A percentile compares a stretch with the other conserved stretches of the same genome.
phyloP scores from a whole-genome alignment of 2,888 invertebrate species.

The Drosophila histrio region DNA sequence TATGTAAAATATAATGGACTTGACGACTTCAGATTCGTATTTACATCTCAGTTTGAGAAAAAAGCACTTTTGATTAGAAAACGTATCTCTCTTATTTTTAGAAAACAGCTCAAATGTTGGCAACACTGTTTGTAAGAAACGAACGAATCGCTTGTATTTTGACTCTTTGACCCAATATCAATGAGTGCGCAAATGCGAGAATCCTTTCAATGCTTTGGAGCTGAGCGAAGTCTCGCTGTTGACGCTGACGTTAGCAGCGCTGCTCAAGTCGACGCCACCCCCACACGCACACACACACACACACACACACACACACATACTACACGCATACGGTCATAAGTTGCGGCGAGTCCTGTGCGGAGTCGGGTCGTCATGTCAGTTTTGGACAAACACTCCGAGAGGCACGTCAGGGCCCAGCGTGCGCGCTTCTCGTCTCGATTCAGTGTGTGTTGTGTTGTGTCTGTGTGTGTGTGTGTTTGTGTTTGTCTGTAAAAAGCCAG shows the following conservation, averaged over 20 bases:
- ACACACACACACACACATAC: not conserved
- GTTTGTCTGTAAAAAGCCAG: conserved; percentile 47
- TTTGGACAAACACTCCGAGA: conserved; percentile 84
- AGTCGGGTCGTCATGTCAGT: conserved; percentile 67
- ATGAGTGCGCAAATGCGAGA: conserved; percentile 31
- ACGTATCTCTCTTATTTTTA: not conserved
- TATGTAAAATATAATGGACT: no score
- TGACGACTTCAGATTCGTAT: no score
- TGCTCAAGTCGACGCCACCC: conserved; percentile 35
- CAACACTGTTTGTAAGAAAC: conserved; percentile 21
- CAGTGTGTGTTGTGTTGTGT: conserved; percentile 57
- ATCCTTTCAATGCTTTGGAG: conserved; percentile 16
- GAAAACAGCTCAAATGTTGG: not conserved
- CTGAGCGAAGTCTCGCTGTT: conserved; percentile 10
- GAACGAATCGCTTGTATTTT: not conserved
- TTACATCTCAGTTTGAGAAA: no score
- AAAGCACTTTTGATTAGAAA: no score
- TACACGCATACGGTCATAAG: not conserved
- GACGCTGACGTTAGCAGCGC: conserved; percentile 16
- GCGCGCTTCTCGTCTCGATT: conserved; percentile 79
- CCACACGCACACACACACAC: not conserved
- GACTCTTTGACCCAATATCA: not conserved
- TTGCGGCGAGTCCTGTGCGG: conserved; percentile 40
- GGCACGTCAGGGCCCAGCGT: conserved; percentile 82
- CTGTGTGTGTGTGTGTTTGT: conserved; percentile 41